Percentiles rank a stretch among this genome's conserved stretches.
phyloP scores from a whole-genome alignment of 2,888 invertebrate genomes.

The Podabrus alpinus region DNA sequence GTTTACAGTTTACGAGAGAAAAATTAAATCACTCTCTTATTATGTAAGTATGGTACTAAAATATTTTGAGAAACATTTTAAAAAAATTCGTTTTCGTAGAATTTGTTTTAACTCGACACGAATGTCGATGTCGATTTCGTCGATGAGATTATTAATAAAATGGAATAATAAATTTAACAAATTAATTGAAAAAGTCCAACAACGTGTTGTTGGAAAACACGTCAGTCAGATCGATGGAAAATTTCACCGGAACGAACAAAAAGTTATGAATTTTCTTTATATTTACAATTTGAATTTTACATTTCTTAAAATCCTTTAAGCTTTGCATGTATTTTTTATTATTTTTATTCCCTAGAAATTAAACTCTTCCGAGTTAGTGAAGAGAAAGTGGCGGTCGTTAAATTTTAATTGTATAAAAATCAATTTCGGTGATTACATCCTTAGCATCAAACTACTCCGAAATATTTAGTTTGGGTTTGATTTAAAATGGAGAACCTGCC shows the following conservation, averaged over 20 bases:
- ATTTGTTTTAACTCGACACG: too few species aligned
- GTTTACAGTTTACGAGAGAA: slow-evolving; percentile 38
- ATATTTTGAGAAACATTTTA: slow-evolving; percentile 12
- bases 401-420: not conserved
- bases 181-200: not conserved
- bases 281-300: too few species aligned
- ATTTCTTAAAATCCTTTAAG: too few species aligned
- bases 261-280: not conserved
- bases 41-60: slow-evolving; percentile 31
- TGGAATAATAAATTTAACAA: not conserved
- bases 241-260: not conserved
- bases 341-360: too few species aligned
- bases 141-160: not conserved
- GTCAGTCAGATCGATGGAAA: not conserved
- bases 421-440: not conserved
- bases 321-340: too few species aligned
- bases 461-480: not conserved
- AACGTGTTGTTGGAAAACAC: not conserved
- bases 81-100: not conserved
- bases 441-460: not conserved
- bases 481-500: slow-evolving; percentile 8
- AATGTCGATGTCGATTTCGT: too few species aligned
- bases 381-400: too few species aligned
- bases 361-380: too few species aligned
- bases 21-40: slow-evolving; percentile 39